phyloP scores from a whole-genome alignment of 2,888 invertebrate genomes.

The Rhogogaster chlorosoma region DNA sequence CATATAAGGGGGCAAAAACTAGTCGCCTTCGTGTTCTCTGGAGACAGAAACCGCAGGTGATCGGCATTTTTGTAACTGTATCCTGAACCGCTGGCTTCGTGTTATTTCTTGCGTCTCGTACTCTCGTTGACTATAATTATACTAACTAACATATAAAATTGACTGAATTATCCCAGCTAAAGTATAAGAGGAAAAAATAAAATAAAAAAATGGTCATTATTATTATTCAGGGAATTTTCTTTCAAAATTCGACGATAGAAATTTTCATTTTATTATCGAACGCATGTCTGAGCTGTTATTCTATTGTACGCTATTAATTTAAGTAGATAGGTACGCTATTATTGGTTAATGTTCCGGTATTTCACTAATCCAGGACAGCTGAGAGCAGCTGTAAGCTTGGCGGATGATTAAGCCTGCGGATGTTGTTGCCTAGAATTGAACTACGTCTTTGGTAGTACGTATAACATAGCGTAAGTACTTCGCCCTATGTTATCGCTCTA shows the following conservation, averaged over 20 bases:
- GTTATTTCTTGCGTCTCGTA: background rate
- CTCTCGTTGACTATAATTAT: too few species aligned
- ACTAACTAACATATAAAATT: too few species aligned
- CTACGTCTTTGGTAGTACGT: background rate
- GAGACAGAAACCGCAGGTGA: conserved; percentile 14
- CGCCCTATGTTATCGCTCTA: background rate
- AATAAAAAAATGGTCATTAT: too few species aligned
- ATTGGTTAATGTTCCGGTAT: conserved; percentile 37
- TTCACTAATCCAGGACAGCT: conserved; percentile 35
- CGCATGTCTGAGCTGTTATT: background rate
- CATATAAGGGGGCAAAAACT: background rate
- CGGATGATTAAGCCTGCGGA: conserved; percentile 24
- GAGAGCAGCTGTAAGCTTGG: conserved; percentile 23
- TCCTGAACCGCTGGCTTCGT: background rate
- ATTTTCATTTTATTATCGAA: too few species aligned
- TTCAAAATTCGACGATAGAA: too few species aligned
- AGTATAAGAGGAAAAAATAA: too few species aligned
- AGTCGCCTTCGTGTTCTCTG: background rate
- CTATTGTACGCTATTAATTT: background rate
- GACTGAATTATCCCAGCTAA: too few species aligned
- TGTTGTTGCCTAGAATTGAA: conserved; percentile 8
- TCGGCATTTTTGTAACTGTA: conserved; percentile 32
- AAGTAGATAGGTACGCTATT: conserved; percentile 3
- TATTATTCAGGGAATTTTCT: too few species aligned
- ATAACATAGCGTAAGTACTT: background rate